A percentile compares a stretch with the other conserved stretches of the same genome.
Evolutionary conservation across 2,113 vertebrate genomes (phyloP).

Genomic region (Pelodiscus sinensis): DNA sequence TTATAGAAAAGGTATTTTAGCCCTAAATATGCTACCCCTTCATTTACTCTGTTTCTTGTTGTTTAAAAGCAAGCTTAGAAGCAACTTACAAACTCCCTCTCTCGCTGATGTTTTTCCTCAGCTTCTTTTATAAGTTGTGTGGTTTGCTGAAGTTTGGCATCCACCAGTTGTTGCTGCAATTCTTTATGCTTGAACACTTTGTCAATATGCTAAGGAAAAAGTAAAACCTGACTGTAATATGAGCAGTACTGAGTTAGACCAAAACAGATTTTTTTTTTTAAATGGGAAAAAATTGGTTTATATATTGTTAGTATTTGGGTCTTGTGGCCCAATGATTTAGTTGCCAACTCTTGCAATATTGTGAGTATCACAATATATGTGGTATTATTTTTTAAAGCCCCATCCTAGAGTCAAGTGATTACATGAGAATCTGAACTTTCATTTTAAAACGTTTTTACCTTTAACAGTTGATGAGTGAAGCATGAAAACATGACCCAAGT

Average conservation of each 20-base stretch:
- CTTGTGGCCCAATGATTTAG: not conserved
- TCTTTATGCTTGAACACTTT: conserved; percentile 99
- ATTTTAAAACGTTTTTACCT: not conserved
- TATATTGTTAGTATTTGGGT: not conserved
- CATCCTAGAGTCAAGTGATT: not conserved
- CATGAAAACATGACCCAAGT: not conserved
- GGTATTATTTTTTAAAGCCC: not conserved
- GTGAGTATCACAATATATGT: not conserved
- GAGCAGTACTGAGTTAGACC: not conserved
- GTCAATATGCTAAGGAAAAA: conserved; percentile 90
- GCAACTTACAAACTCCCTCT: conserved; percentile 94
- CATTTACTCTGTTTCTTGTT: not conserved
- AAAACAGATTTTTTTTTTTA: not conserved
- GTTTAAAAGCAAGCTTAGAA: not conserved
- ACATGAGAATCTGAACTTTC: not conserved
- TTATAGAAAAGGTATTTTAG: not conserved
- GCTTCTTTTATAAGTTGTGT: conserved; percentile 96
- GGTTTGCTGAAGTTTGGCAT: conserved; percentile 96
- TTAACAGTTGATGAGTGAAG: not conserved
- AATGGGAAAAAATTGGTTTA: not conserved
- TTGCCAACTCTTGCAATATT: not conserved
- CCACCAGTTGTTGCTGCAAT: conserved; percentile 95
- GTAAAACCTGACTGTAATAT: not conserved
- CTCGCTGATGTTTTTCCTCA: conserved; percentile 94
- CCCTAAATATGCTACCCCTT: not conserved